Percentiles rank a stretch among this genome's conserved stretches.
Conservation (phyloP, 1,140 invertebrate genomes). For the Drosophila ogumai region DNA sequence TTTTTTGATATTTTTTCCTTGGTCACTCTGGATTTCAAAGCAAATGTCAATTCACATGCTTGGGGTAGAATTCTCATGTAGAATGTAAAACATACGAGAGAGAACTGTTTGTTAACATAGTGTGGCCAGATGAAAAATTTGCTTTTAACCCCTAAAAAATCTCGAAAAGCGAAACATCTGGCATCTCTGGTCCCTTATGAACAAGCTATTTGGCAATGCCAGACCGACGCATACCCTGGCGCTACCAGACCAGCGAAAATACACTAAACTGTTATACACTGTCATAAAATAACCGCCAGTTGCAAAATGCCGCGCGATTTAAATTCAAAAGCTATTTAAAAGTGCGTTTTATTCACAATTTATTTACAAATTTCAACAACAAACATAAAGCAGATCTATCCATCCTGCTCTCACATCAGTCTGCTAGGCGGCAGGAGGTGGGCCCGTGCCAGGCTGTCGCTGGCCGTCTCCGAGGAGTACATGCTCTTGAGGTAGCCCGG, state of each 20-base stretch:
- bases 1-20: too few relatives aligned
- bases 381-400: conserved; percentile 25
- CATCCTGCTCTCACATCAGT: conserved; percentile 20
- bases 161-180: too few relatives aligned
- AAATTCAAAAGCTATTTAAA: neutral
- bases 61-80: too few relatives aligned
- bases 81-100: too few relatives aligned
- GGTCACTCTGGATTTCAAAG: too few relatives aligned
- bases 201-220: neutral
- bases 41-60: too few relatives aligned
- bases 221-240: neutral
- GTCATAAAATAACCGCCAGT: neutral
- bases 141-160: too few relatives aligned
- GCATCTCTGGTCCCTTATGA: too few relatives aligned
- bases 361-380: conserved; percentile 70
- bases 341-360: conserved; percentile 30
- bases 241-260: neutral
- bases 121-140: too few relatives aligned
- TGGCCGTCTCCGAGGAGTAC: conserved; percentile 64
- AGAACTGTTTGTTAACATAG: too few relatives aligned
- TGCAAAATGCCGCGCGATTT: neutral
- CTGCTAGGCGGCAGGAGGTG: conserved; percentile 50
- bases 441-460: conserved; percentile 1
- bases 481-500: conserved; percentile 81
- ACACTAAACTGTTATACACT: neutral